phyloP scores from a whole-genome alignment of 2,797 vertebrate species.

The Harpagifer antarcticus region DNA sequence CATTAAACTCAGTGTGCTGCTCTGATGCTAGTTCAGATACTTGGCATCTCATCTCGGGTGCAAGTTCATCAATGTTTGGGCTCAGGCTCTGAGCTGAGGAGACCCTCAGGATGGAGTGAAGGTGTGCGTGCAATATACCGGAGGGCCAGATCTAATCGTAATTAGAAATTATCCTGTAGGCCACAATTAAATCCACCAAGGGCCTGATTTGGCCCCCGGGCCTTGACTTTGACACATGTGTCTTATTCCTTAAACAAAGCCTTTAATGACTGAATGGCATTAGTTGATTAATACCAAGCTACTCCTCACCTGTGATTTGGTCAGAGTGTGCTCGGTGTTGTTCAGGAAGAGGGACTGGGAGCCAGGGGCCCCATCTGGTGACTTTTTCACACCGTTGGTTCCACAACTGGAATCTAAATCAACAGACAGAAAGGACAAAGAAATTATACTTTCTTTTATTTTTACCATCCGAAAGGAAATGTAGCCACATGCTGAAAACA shows the following conservation, averaged over 20 bases:
- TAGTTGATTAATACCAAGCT: constrained; percentile 3
- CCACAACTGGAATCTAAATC: constrained; percentile 92
- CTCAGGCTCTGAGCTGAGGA: no score
- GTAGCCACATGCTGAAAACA: not conserved
- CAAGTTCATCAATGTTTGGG: no score
- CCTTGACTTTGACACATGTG: no score
- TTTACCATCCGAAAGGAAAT: not conserved
- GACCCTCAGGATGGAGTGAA: no score
- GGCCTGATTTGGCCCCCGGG: no score
- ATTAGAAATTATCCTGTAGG: no score
- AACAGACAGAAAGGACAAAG: constrained; percentile 14
- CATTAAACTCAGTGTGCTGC: no score
- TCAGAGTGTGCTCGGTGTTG: constrained; percentile 83
- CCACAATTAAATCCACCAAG: no score
- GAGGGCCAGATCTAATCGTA: no score
- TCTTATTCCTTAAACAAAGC: constrained; percentile 11
- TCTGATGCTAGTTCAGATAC: no score
- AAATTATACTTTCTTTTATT: not conserved
- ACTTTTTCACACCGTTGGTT: constrained; percentile 94
- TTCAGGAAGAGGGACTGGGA: constrained; percentile 82
- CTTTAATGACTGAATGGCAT: not conserved
- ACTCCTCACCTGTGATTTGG: constrained; percentile 80
- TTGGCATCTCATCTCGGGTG: no score
- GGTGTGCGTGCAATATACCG: no score
- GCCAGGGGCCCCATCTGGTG: constrained; percentile 76